Base-by-base conservation (phyloP, 1,140 invertebrate genomes). In the Calliopsis andreniformis region DNA sequence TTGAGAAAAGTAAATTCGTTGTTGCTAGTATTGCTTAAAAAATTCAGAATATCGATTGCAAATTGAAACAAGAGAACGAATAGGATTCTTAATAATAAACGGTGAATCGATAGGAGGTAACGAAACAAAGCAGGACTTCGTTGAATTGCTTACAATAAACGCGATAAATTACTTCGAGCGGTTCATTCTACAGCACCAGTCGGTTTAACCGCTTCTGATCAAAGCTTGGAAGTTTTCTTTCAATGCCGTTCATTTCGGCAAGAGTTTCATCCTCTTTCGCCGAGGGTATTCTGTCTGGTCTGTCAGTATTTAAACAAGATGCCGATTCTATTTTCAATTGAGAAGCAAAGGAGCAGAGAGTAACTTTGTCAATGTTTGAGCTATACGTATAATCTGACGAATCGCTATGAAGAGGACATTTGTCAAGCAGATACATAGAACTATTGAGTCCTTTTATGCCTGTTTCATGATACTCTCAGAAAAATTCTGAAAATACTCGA, bases 171-270 rank as follows among this genome's bases (percentile, higher is more conserved):
- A 67, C 42, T 66, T 16, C 10, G 25, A 39, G 20, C 23, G 39
- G 42, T 66, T 67, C 25, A 4, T 75, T 45, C 30, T 14, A 12
- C 49, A 10, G 18, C n/a, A n/a, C n/a, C n/a, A 20, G 51, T 45
- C 28, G 28, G 2, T 47, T 67, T 28, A 30, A 58, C 42, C 30
- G 6, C 12, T 10, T 14, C 14, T 25, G 61, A 59, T 73, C 70
- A 61, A 75, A 73, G 55, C 43, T 12, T 1, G 18, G 28, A 78
- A 78, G 32, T 75, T 78, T 73, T 67, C 76, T 78, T 73, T 59
- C 62, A 43, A 32, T 43, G 51, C 18, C 25, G 59, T 20, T 32
- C 25, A 30, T 12, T 14, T 30, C 3, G n/a, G 5, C 20, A 10
- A 23, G 47, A 58, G 30, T 78, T 72, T 45, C 23, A n/a, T 61